Percentiles rank a stretch among this genome's conserved stretches.
phyloP scores from a whole-genome alignment of 2,888 invertebrate species.

The Hoplodrina ambigua region DNA sequence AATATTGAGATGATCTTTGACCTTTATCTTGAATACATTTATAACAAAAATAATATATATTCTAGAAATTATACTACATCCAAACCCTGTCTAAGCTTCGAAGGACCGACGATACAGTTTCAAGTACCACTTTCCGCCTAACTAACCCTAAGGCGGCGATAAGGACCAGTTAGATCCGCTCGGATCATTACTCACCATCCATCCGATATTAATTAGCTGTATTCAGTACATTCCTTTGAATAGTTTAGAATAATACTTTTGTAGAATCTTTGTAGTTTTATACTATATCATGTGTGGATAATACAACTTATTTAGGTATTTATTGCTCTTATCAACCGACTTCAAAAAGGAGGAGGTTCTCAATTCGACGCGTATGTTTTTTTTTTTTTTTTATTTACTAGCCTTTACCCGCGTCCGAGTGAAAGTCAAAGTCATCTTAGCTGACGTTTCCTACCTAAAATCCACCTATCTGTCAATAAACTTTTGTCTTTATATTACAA shows the following conservation, averaged over 20 bases:
- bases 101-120: slow-evolving; percentile 19
- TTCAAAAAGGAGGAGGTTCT: too few species aligned
- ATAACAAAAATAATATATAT: background rate
- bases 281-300: background rate
- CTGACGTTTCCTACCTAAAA: too few species aligned
- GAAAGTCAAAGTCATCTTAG: too few species aligned
- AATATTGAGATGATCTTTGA: background rate
- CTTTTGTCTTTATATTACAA: too few species aligned
- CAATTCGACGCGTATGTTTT: too few species aligned
- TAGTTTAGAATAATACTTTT: slow-evolving; percentile 1
- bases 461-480: too few species aligned
- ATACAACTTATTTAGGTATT: too few species aligned
- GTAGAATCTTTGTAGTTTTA: background rate
- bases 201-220: slow-evolving; percentile 35
- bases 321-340: too few species aligned
- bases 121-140: slow-evolving; percentile 41
- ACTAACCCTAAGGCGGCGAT: slow-evolving; percentile 24
- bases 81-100: background rate
- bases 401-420: too few species aligned
- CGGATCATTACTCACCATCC: slow-evolving; percentile 31
- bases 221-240: slow-evolving; percentile 10
- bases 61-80: background rate
- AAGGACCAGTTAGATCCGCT: slow-evolving; percentile 27
- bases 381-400: too few species aligned
- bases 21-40: background rate